Conservation (phyloP, 2,113 vertebrate genomes). For the Rhinopomastus cyanomelas region DNA sequence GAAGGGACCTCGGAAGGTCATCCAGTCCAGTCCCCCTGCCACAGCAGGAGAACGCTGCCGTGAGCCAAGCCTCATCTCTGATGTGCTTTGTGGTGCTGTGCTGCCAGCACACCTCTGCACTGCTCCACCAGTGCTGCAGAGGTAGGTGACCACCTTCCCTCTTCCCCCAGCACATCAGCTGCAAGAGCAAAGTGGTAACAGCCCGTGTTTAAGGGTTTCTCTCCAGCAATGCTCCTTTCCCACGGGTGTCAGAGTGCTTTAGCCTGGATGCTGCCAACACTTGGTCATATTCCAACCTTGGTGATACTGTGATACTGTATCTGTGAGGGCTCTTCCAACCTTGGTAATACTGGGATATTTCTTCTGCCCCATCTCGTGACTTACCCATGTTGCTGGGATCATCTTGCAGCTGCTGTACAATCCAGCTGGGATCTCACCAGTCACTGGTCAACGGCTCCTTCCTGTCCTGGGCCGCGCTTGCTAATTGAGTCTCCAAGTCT, state of each 20-base stretch:
- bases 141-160: not conserved
- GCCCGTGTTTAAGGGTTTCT: not conserved
- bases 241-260: constrained; percentile 6
- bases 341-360: no score
- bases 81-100: not conserved
- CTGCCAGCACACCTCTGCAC: not conserved
- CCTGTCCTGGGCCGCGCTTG: not conserved
- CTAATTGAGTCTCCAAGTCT: constrained; percentile 18
- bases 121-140: not conserved
- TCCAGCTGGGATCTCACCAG: constrained; percentile 10
- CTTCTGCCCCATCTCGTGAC: not conserved
- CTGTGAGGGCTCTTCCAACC: no score
- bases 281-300: no score
- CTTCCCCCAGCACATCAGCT: not conserved
- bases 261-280: not conserved
- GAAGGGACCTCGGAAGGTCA: no score
- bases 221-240: not conserved
- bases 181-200: not conserved
- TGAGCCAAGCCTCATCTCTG: not conserved
- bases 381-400: not conserved
- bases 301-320: no score
- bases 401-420: constrained; percentile 14
- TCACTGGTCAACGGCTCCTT: not conserved
- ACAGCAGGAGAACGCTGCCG: not conserved
- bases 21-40: not conserved